These are phyloP conservation scores for Drosophila seclusa DNA, from an alignment of 2,888 invertebrate genomes.

Conservation along the genomic window DNA sequence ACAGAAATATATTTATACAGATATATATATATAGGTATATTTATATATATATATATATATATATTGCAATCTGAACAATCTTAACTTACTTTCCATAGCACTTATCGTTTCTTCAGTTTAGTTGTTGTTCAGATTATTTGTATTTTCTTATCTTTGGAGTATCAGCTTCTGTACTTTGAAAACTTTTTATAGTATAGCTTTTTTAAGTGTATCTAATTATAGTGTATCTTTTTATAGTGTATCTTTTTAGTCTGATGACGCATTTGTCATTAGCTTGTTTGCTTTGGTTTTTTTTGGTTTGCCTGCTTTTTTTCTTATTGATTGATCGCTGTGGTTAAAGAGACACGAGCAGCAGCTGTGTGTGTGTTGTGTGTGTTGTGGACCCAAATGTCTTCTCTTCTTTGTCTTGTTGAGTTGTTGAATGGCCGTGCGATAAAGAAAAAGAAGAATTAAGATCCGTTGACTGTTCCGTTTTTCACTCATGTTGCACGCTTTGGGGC, in stretches of 20 bases:
- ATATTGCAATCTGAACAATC: background rate
- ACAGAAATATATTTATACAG: no score
- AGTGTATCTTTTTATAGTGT: conserved; percentile 27
- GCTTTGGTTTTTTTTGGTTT: conserved; percentile 14
- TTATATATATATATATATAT: background rate
- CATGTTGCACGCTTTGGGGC: conserved; percentile 26
- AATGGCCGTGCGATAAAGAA: conserved; percentile 49
- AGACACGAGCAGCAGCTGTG: conserved; percentile 44
- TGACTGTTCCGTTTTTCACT: conserved; percentile 4
- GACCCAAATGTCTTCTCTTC: conserved; percentile 32
- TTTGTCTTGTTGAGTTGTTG: conserved; percentile 47
- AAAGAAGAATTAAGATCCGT: conserved; percentile 19
- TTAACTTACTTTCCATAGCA: background rate
- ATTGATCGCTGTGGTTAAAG: conserved; percentile 48
- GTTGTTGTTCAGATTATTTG: background rate
- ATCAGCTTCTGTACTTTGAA: background rate
- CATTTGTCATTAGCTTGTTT: conserved; percentile 19
- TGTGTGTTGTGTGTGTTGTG: conserved; percentile 6
- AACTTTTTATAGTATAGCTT: conserved; percentile 23
- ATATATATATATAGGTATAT: background rate
- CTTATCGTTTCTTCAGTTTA: background rate
- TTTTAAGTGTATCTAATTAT: conserved; percentile 23
- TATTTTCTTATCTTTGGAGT: background rate
- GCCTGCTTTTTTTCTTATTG: conserved; percentile 49
- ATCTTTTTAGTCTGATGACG: conserved; percentile 14